Percentiles rank a stretch among this genome's conserved stretches.
These are phyloP conservation scores for Aplodontia rufa DNA, from an alignment of 2,113 vertebrate species.

Conservation along the genomic window DNA sequence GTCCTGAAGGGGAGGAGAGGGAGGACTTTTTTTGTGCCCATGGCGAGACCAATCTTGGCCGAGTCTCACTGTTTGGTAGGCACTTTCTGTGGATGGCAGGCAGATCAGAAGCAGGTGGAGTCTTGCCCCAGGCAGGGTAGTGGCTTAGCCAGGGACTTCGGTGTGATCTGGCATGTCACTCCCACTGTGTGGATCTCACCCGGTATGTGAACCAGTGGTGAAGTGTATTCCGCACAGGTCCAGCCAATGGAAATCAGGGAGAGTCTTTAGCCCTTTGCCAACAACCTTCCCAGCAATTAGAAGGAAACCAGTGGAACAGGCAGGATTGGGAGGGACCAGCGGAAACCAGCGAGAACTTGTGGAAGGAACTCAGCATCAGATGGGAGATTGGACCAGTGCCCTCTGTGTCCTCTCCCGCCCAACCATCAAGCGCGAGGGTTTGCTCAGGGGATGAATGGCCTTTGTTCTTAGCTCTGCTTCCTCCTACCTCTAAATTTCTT, in stretches of 20 bases:
- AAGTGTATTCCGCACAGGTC: not conserved
- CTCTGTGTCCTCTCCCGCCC: not conserved
- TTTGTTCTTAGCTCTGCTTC: not conserved
- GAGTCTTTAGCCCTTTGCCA: not conserved
- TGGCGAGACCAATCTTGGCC: not conserved
- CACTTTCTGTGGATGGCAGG: not conserved
- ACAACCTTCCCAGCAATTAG: not conserved
- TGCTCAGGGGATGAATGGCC: not conserved
- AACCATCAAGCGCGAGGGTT: not conserved
- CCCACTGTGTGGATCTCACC: not conserved
- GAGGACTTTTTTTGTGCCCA: not conserved
- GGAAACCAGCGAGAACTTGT: not conserved
- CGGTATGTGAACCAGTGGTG: not conserved
- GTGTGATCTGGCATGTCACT: not conserved
- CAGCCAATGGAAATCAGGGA: not conserved
- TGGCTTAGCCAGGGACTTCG: not conserved
- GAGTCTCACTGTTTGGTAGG: not conserved
- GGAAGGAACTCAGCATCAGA: not conserved
- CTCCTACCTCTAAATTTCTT: not conserved
- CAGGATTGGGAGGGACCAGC: not conserved
- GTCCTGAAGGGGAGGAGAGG: not conserved
- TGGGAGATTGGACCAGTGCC: not conserved
- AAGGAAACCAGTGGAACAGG: not conserved
- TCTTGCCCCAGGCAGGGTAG: not conserved
- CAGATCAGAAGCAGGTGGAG: too few relatives aligned